Evolutionary conservation across 2,888 invertebrate genomes (phyloP).

Genomic region (Chrysolina haemoptera): DNA sequence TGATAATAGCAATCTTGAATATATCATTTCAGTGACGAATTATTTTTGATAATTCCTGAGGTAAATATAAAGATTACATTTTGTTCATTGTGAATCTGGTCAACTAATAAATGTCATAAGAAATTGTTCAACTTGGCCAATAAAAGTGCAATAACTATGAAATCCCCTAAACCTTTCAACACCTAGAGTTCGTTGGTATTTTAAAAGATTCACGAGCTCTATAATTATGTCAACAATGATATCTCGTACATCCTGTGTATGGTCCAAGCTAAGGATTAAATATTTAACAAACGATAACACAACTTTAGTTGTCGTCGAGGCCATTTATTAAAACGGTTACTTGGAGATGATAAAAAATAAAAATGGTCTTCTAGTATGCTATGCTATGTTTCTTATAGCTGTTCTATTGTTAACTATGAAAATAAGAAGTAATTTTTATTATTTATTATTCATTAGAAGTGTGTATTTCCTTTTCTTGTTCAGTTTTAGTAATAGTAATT

Average conservation of each 20-base stretch:
- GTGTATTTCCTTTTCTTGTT: too few relatives aligned
- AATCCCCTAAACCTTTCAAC: too few relatives aligned
- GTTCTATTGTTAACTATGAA: not conserved
- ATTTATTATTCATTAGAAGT: too few relatives aligned
- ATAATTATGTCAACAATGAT: not conserved
- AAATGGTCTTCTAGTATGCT: too few relatives aligned
- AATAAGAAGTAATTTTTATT: too few relatives aligned
- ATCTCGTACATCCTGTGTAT: not conserved
- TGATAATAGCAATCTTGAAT: too few relatives aligned
- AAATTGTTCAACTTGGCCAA: too few relatives aligned
- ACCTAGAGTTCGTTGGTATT: not conserved
- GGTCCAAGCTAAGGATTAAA: not conserved
- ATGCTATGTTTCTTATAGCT: not conserved
- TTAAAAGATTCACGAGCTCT: not conserved
- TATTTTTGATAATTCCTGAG: not conserved
- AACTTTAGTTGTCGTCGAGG: not conserved
- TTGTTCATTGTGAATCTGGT: too few relatives aligned
- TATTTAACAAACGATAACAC: constrained; percentile 6
- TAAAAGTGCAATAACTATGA: too few relatives aligned
- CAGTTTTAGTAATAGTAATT: too few relatives aligned
- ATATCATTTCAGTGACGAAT: not conserved
- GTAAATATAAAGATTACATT: too few relatives aligned
- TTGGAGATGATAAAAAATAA: not conserved
- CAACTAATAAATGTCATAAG: too few relatives aligned
- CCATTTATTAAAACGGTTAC: not conserved